Conservation (phyloP, 2,113 vertebrate species). For the Mixornis gularis region DNA sequence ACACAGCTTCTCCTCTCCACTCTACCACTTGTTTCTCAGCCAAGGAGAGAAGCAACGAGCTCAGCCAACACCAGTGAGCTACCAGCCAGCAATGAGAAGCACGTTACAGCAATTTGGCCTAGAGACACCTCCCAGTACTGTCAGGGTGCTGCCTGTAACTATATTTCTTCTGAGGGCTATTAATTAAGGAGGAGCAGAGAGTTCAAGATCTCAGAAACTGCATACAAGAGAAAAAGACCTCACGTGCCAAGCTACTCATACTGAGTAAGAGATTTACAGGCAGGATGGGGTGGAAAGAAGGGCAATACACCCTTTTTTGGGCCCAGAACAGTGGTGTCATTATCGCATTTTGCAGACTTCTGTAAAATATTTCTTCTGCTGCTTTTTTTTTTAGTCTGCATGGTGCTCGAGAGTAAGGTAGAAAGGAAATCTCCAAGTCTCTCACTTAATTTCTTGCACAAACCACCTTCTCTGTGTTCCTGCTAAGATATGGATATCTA, state of each 20-base stretch:
- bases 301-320: neutral
- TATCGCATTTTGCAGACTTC: neutral
- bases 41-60: neutral
- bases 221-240: neutral
- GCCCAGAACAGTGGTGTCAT: neutral
- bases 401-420: fast-evolving
- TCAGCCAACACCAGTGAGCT: neutral
- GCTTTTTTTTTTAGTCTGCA: neutral
- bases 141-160: neutral
- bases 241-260: neutral
- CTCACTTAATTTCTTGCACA: neutral
- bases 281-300: neutral
- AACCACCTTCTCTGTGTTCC: neutral
- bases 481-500: neutral
- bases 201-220: neutral
- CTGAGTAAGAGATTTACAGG: neutral
- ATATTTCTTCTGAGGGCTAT: neutral
- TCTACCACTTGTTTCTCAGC: neutral
- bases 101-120: neutral
- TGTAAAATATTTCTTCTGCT: neutral
- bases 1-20: neutral
- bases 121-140: neutral
- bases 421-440: neutral
- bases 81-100: neutral
- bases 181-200: neutral